Evolutionary conservation across 2,888 invertebrate species (phyloP).

Genomic region (Allacma fusca): DNA sequence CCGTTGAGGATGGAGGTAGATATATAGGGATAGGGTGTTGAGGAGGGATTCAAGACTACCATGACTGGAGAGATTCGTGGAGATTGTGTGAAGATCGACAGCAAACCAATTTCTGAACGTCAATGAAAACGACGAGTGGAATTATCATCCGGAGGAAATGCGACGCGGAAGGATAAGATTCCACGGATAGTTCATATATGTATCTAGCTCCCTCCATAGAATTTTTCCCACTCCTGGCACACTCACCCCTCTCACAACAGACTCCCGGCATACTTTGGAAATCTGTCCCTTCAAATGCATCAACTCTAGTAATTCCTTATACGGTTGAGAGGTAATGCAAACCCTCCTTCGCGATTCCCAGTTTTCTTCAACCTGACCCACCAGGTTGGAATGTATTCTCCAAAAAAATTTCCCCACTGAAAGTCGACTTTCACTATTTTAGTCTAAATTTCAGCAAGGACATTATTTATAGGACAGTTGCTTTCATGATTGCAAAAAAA

Average conservation of each 20-base stretch:
- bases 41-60: conserved; percentile 34
- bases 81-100: conserved; percentile 49
- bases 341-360: too few relatives aligned
- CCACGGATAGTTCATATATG: conserved; percentile 26
- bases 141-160: conserved; percentile 53
- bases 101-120: conserved; percentile 57
- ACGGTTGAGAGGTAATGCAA: too few relatives aligned
- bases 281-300: conserved; percentile 18
- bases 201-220: background rate
- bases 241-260: background rate
- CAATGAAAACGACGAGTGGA: conserved; percentile 54
- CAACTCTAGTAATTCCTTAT: conserved; percentile 25
- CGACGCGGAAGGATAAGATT: conserved; percentile 29
- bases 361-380: background rate
- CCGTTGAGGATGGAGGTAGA: conserved; percentile 26
- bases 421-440: too few relatives aligned
- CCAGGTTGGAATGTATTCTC: too few relatives aligned
- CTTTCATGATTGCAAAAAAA: too few relatives aligned
- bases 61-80: conserved; percentile 27
- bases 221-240: conserved; percentile 13
- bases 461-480: too few relatives aligned
- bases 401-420: too few relatives aligned
- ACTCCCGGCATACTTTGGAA: conserved; percentile 27
- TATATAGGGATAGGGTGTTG: conserved; percentile 23
- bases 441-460: too few relatives aligned